Evolutionary conservation across 2,888 invertebrate species (phyloP), one percentile per base, ranked within the genome.

Genomic region (Chesias legatella): DNA sequence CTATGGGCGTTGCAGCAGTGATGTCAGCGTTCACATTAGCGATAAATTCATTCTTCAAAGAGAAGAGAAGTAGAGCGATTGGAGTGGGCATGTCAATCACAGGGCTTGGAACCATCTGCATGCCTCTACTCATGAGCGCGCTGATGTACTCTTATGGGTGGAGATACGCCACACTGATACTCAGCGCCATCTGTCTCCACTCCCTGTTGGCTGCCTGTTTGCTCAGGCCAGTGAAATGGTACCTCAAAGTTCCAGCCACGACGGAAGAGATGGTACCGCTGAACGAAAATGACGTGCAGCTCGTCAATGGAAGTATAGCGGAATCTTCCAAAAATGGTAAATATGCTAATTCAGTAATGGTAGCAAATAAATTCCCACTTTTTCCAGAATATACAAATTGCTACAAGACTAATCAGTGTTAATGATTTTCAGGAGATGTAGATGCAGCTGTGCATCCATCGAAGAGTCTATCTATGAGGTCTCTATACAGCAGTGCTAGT

Each of bases 141-240:
- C 80, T 92, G 2, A 81, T 93, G 60, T 71, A 81, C 22, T 63
- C 76, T 0, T 92, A 90, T 51, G 91, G 90, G 6, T 86, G 89
- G 64, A 81, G 91, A 74, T 91, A 91, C 27, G 90, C 92, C 0
- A 90, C 91, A 43, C 68, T 93, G 23, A 90, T 92, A 42, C 73
- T 93, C 34, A 89, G 91, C 31, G 92, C 89, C 1, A 73, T 92
- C 31, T 89, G 91, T 40, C 77, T 92, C 0, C 90, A 94, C 69
- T 89, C 91, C 0, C 65, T 92, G 3, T 68, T 90, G 39, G 91
- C 90, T 6, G 90, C 92, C 1, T 68, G 88, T 43, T 72, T 94
- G 40, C 79, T 93, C 27, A 91, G 93, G 58, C 94, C 93, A 9
- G 85, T 92, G 1, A 91, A 91, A 72, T 92, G 92, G 91, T 92